Conservation (phyloP, 2,888 invertebrate genomes). For the Dolichomitus sp. region DNA sequence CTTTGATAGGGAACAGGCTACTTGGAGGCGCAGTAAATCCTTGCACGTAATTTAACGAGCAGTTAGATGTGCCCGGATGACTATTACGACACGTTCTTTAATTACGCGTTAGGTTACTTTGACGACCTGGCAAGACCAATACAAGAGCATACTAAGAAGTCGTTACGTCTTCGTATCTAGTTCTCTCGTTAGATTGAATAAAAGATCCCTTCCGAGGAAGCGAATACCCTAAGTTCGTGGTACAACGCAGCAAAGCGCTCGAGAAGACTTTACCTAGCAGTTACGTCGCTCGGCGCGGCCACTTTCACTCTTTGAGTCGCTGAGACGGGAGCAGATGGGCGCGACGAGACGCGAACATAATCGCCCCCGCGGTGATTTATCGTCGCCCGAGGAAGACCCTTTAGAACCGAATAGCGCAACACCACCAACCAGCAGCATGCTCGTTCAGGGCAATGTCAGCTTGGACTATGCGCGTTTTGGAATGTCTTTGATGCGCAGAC, state of each 20-base stretch:
- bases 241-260: slow-evolving; percentile 19
- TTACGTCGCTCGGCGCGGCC: slow-evolving; percentile 11
- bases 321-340: slow-evolving; percentile 61
- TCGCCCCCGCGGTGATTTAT: slow-evolving; percentile 69
- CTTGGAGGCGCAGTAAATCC: neutral
- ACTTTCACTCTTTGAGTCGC: slow-evolving; percentile 53
- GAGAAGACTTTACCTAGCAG: slow-evolving; percentile 45
- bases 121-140: slow-evolving; percentile 29
- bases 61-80: neutral
- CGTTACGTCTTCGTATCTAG: slow-evolving; percentile 25
- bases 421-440: neutral
- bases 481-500: slow-evolving; percentile 84
- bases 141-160: slow-evolving; percentile 40
- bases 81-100: slow-evolving; percentile 20
- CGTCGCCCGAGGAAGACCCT: slow-evolving; percentile 52
- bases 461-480: slow-evolving; percentile 67
- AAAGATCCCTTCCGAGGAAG: slow-evolving; percentile 55
- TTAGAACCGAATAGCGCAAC: slow-evolving; percentile 34
- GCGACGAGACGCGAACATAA: slow-evolving; percentile 69
- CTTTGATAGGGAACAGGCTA: neutral
- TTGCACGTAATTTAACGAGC: neutral
- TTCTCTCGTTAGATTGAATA: slow-evolving; percentile 51
- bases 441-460: slow-evolving; percentile 35
- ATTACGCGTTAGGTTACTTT: slow-evolving; percentile 43
- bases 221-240: slow-evolving; percentile 30